These are phyloP conservation scores for Chelidonichthys spinosus DNA, from an alignment of 2,797 vertebrate species.

Conservation along the genomic window DNA sequence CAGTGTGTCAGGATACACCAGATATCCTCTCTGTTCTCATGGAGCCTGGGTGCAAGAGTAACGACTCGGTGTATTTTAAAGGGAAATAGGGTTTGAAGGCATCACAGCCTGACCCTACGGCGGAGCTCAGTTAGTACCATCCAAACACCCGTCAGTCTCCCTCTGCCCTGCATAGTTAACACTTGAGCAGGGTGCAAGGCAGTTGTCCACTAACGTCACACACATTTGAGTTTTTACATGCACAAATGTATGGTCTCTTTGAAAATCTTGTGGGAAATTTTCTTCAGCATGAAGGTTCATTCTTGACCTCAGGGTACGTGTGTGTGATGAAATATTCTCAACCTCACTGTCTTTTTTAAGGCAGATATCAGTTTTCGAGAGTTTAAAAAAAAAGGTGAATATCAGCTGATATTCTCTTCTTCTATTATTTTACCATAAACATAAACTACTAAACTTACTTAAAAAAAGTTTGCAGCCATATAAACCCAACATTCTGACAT, in stretches of 20 bases:
- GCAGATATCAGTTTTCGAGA: background rate
- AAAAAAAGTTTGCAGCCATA: no score
- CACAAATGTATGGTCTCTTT: background rate
- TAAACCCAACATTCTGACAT: no score
- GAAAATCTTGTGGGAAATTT: background rate
- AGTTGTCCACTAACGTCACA: slow-evolving; percentile 26
- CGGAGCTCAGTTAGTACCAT: slow-evolving; percentile 56
- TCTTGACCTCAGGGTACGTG: background rate
- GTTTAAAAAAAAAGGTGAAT: no score
- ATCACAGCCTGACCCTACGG: slow-evolving; percentile 45
- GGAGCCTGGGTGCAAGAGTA: slow-evolving; percentile 60
- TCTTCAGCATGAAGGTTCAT: background rate
- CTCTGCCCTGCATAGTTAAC: slow-evolving; percentile 1
- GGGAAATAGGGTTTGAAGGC: slow-evolving; percentile 71
- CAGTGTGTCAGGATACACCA: background rate
- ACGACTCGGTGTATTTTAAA: slow-evolving; percentile 78
- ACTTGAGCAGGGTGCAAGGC: slow-evolving; percentile 7
- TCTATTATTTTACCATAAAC: no score
- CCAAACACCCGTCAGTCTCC: slow-evolving; percentile 7
- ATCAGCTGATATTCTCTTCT: background rate
- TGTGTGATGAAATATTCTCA: slow-evolving; percentile 4
- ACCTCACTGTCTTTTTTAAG: background rate
- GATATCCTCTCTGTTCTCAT: slow-evolving; percentile 33
- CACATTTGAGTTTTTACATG: background rate
- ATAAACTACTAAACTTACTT: no score